Base-by-base conservation (phyloP, 2,888 invertebrate genomes). In the Drosophila suboccidentalis region DNA sequence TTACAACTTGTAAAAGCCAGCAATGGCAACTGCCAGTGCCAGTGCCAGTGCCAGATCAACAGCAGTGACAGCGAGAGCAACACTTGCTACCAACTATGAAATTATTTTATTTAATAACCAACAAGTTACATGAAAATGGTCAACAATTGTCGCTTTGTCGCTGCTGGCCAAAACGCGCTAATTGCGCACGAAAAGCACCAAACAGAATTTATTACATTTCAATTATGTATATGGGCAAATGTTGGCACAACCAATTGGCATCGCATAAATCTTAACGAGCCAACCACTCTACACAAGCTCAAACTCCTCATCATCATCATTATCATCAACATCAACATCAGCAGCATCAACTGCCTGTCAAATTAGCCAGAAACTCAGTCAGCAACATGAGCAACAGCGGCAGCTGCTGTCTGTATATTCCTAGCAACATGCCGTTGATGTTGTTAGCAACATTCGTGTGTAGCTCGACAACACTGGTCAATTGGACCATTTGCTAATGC, bases 101-200 rank as follows among this genome's bases (percentile, higher is more conserved):
- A 90, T 90, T 90, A 90, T 90, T 90, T 66, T 86, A 90, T 90
- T 85, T 90, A 85, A 85, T 85, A 85, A 85, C 87, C 87, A 87
- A 69, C 82, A 57, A 66, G 59, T 29, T 49, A 65, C 74, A 74
- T 65, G 64, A 76, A 88, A 73, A 88, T 86, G 83, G 89, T 71
- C 86, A 85, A 62, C 82, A 79, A 83, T 78, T 78, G 85, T 87
- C 70, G 85, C 87, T 44, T 43, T 34, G 43, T 55, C 58, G 58
- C 46, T 61, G 74, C 60, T 75, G 71, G 75, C 80, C 80, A 80
- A 80, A 78, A 69, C 61, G 69, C 78, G 79, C 82, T 79, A 79
- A 79, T 79, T 79, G 78, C 80, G 64, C 79, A 82, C 82, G 74
- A 79, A 79, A 81, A 74, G 63, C 82, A 50, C 49, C 22, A 58